Base-by-base conservation (phyloP, 2,797 vertebrate genomes). In the Rallus crepitans region DNA sequence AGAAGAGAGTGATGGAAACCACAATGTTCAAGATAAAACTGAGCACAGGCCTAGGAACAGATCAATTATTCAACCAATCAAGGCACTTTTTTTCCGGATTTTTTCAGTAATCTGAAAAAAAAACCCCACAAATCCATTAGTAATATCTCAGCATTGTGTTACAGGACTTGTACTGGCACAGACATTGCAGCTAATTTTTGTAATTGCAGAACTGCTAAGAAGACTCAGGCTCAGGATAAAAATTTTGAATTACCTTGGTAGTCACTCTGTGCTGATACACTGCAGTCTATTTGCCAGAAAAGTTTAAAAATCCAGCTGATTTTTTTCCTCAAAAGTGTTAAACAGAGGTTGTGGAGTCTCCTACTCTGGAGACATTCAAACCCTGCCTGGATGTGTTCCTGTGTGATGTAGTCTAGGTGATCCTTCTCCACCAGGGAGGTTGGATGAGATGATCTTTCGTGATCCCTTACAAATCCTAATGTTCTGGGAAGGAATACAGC, bases 121-220 rank as follows among this genome's bases (percentile, higher is more conserved):
- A 0, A 0, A 2, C 7, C 3, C 24, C 47, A 47, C 47, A 73
- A 37, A 60, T 21, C 69, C 4, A 12, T 65, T 69, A 75, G 11
- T 48, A 42, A 6, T 31, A 33, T 9, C 33, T 82, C 16, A 82
- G 37, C 81, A 40, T 14, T 66, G 16, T 75, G n/a, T 15, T 39
- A n/a, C 15, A 57, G 19, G 73, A 30, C 6, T 50, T 1, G 3
- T 25, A 80, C 9, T 83, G 55, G 24, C 20, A 69, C 8, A 37
- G 35, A 25, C 7, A 52, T 20, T 69, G 81, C n/a, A 76, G 27
- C 17, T 47, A 31, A 18, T 55, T 52, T 71, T 72, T 1, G 0
- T 45, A 64, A 72, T 3, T 64, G 45, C 4, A 1, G 12, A 53
- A 31, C 15, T 61, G 37, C 21, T 66, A 33, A 66, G 89, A 80